Evolutionary conservation across 1,140 invertebrate species (phyloP).

Genomic region (Laodelphax striatellus): DNA sequence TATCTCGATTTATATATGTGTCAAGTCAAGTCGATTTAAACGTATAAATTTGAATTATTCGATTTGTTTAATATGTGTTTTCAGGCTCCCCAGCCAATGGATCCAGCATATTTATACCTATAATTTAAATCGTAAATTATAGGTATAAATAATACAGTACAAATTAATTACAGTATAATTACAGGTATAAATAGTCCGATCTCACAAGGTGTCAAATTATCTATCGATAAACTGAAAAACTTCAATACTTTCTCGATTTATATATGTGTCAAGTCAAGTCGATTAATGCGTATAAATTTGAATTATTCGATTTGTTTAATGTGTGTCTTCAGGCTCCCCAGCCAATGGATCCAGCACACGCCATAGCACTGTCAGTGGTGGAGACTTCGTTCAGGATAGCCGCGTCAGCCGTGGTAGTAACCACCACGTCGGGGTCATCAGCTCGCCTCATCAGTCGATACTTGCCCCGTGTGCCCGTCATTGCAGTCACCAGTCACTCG

Average conservation of each 20-base stretch:
- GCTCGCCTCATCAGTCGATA: slow-evolving; percentile 89
- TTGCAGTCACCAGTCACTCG: slow-evolving; percentile 81
- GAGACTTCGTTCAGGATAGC: slow-evolving; percentile 86
- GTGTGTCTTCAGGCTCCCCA: slow-evolving; percentile 40
- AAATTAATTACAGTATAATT: too few species aligned
- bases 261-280: too few species aligned
- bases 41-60: neutral
- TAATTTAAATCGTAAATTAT: too few species aligned
- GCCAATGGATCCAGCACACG: slow-evolving; percentile 81
- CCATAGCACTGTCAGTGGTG: slow-evolving; percentile 90
- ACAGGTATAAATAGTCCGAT: too few species aligned
- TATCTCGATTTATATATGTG: too few species aligned
- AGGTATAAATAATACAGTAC: too few species aligned
- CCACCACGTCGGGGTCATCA: slow-evolving; percentile 90
- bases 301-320: neutral
- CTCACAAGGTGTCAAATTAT: too few species aligned
- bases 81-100: slow-evolving; percentile 61
- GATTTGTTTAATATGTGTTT: neutral
- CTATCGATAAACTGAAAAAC: slow-evolving; percentile 71
- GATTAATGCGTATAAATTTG: neutral
- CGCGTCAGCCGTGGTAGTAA: slow-evolving; percentile 87
- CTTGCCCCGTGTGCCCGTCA: slow-evolving; percentile 88
- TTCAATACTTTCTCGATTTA: too few species aligned
- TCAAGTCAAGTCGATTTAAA: too few species aligned
- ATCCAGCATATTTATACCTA: slow-evolving; percentile 81